Evolutionary conservation across 2,113 vertebrate genomes (phyloP).

Genomic region (Scomber scombrus): DNA sequence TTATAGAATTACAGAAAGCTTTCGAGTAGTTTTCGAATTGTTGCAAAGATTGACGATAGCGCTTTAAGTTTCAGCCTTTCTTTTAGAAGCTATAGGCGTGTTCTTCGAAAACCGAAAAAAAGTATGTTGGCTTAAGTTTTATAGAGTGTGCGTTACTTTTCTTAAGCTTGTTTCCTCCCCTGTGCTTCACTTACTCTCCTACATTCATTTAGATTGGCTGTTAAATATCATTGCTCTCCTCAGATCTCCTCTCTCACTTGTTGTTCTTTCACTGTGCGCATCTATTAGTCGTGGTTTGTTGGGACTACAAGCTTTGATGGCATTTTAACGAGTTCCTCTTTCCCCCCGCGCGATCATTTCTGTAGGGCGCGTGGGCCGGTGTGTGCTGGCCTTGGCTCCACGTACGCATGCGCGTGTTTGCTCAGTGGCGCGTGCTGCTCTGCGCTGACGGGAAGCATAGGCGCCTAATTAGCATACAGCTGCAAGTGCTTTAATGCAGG

Average conservation of each 20-base stretch:
- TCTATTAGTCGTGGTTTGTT: constrained; percentile 67
- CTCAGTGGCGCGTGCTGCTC: constrained; percentile 90
- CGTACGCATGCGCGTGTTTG: constrained; percentile 88
- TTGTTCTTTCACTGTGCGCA: constrained; percentile 15
- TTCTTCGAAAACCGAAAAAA: neutral
- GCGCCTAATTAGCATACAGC: constrained; percentile 97
- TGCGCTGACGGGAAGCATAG: constrained; percentile 76
- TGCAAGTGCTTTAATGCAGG: constrained; percentile 81
- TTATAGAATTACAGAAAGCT: constrained; percentile 5
- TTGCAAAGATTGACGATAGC: accelerated
- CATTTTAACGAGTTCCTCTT: constrained; percentile 86
- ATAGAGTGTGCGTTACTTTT: neutral
- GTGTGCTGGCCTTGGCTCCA: constrained; percentile 42
- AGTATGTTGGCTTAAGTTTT: neutral
- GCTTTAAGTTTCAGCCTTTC: neutral
- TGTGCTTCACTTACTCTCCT: neutral
- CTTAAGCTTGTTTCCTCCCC: neutral
- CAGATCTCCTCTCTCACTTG: constrained; percentile 1
- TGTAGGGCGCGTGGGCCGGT: constrained; percentile 65
- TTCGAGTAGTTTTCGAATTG: neutral
- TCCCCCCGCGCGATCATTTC: constrained; percentile 59
- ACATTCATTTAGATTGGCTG: neutral
- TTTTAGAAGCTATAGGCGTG: neutral
- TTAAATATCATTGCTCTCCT: too few species aligned
- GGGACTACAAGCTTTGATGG: constrained; percentile 80